phyloP scores from a whole-genome alignment of 2,113 vertebrate genomes.

The Protomyctophum bolini region DNA sequence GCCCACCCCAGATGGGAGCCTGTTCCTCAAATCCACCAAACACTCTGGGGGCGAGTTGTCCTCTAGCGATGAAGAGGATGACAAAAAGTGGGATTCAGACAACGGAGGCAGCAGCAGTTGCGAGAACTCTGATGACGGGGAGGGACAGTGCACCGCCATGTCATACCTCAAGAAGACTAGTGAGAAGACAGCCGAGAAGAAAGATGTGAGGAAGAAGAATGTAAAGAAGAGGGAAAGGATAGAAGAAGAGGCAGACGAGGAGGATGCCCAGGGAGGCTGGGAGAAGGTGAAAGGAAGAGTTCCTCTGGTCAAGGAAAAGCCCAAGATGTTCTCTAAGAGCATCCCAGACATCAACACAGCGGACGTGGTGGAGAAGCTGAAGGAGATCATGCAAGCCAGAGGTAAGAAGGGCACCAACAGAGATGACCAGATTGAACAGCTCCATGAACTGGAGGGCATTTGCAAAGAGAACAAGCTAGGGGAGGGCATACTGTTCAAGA shows the following conservation, averaged over 20 bases:
- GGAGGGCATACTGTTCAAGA: conserved; percentile 85
- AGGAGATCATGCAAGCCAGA: conserved; percentile 90
- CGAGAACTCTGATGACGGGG: conserved; percentile 84
- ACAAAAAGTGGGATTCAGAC: conserved; percentile 85
- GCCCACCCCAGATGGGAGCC: conserved; percentile 74
- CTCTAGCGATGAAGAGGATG: conserved; percentile 83
- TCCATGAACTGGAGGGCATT: conserved; percentile 84
- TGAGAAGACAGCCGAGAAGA: conserved; percentile 60
- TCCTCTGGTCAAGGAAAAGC: conserved; percentile 88
- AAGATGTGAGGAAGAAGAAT: conserved; percentile 73
- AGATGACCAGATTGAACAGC: conserved; percentile 88
- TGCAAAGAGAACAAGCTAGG: conserved; percentile 85
- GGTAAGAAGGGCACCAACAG: conserved; percentile 90
- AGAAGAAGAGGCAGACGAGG: conserved; percentile 73
- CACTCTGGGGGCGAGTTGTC: conserved; percentile 82
- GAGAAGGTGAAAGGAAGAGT: conserved; percentile 84
- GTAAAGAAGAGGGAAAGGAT: conserved; percentile 57
- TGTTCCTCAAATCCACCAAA: conserved; percentile 81
- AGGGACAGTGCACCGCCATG: conserved; percentile 78
- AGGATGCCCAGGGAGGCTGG: conserved; percentile 84
- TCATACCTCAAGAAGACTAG: conserved; percentile 85
- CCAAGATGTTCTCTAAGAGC: conserved; percentile 94
- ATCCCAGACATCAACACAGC: conserved; percentile 86
- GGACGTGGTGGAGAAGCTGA: conserved; percentile 90
- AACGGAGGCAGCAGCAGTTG: conserved; percentile 79